Evolutionary conservation across 1,140 invertebrate genomes (phyloP).

Genomic region (Gyrodactylus salaris): DNA sequence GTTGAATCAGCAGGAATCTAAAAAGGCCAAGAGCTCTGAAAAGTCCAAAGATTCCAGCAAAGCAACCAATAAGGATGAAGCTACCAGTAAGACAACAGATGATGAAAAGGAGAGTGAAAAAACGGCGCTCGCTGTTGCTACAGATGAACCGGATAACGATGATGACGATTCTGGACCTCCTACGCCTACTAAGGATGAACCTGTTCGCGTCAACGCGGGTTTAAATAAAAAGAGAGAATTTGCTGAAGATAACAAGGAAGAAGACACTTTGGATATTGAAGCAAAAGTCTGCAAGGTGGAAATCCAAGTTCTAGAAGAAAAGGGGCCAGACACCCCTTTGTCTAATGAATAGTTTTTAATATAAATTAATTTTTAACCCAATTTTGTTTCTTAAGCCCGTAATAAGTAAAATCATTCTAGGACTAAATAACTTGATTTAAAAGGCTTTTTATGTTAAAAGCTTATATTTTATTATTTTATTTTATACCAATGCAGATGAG

Average conservation of each 20-base stretch:
- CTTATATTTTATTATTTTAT: too few species aligned
- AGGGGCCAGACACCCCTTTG: background rate
- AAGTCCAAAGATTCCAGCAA: background rate
- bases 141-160: background rate
- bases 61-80: background rate
- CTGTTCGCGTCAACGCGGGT: too few species aligned
- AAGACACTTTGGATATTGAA: too few species aligned
- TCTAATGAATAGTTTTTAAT: background rate
- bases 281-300: background rate
- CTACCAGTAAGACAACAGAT: background rate
- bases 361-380: too few species aligned
- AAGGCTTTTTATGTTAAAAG: too few species aligned
- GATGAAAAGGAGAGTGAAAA: background rate
- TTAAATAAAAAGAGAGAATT: background rate
- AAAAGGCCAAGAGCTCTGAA: background rate
- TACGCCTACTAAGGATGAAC: background rate
- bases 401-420: too few species aligned
- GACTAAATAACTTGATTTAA: too few species aligned
- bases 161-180: background rate
- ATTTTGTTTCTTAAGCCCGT: too few species aligned
- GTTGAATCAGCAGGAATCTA: background rate
- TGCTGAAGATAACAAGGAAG: background rate
- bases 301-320: background rate
- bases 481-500: too few species aligned
- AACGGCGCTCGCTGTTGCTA: background rate